Percentiles rank a stretch among this genome's conserved stretches.
phyloP scores from a whole-genome alignment of 1,140 invertebrate genomes.

The Arctopsyche grandis region DNA sequence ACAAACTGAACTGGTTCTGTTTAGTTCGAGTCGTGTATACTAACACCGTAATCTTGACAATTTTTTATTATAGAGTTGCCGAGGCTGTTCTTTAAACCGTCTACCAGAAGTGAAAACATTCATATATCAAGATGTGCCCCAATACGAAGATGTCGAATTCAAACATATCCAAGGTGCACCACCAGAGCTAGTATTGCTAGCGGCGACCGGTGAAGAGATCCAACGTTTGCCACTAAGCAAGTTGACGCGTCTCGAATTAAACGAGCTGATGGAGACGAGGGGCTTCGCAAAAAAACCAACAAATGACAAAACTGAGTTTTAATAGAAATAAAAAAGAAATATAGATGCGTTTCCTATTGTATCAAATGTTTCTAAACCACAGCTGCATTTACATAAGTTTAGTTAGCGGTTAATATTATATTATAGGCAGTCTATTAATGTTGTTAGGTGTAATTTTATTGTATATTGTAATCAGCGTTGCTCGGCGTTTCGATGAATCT shows the following conservation, averaged over 20 bases:
- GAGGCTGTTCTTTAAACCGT: constrained; percentile 78
- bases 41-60: no score
- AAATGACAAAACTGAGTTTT: constrained; percentile 4
- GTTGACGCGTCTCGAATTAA: constrained; percentile 74
- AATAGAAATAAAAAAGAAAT: not conserved
- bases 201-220: constrained; percentile 70
- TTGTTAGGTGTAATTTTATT: no score
- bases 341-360: not conserved
- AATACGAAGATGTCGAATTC: constrained; percentile 73
- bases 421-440: no score
- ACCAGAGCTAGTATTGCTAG: constrained; percentile 74
- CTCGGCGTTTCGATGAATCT: not conserved
- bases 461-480: not conserved
- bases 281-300: constrained; percentile 64
- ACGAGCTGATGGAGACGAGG: constrained; percentile 70
- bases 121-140: constrained; percentile 77
- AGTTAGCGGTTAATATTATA: not conserved
- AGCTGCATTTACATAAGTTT: no score
- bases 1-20: no score
- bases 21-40: no score
- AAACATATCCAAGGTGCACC: constrained; percentile 75
- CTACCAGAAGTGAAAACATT: constrained; percentile 80
- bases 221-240: constrained; percentile 71
- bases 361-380: no score
- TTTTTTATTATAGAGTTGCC: constrained; percentile 73